These are phyloP conservation scores for Phataginus tetradactyla DNA, from an alignment of 2,797 vertebrate species.

Conservation along the genomic window DNA sequence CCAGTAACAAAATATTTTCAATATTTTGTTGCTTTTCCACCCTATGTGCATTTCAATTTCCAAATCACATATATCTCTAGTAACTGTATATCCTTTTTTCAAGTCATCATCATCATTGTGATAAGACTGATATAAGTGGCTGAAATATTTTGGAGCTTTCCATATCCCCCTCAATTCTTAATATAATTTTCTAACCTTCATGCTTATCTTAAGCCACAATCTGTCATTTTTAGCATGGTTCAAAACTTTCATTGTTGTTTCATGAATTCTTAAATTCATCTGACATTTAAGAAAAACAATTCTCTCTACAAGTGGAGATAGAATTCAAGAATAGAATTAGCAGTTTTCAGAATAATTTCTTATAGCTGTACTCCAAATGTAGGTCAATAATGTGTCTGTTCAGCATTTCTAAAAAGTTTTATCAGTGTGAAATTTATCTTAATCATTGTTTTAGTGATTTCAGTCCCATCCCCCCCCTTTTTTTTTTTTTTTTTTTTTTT, in stretches of 20 bases:
- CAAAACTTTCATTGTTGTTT: conserved; percentile 93
- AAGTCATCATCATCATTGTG: conserved; percentile 96
- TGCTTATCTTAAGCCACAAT: conserved; percentile 95
- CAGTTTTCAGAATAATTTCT: conserved; percentile 96
- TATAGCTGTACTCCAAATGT: conserved; percentile 94
- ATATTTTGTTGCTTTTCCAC: conserved; percentile 97
- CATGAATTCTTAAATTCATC: conserved; percentile 97
- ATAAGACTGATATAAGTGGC: conserved; percentile 95
- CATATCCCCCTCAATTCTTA: conserved; percentile 94
- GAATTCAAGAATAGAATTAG: conserved; percentile 96
- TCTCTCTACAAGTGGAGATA: conserved; percentile 96
- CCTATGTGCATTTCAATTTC: conserved; percentile 97
- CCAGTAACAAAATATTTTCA: conserved; percentile 95
- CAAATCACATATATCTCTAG: conserved; percentile 95
- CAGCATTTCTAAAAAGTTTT: conserved; percentile 97
- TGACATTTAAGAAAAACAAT: conserved; percentile 87
- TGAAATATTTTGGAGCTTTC: conserved; percentile 95
- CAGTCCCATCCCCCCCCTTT: conserved; percentile 92
- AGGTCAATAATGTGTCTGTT: conserved; percentile 94
- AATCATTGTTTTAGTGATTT: conserved; percentile 97
- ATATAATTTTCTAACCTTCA: conserved; percentile 95
- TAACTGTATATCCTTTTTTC: conserved; percentile 94
- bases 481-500: conserved; percentile 90
- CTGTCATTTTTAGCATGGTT: conserved; percentile 96
- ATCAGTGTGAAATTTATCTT: conserved; percentile 95